Base-by-base conservation (phyloP, 2,113 vertebrate genomes). In the Prunella fulvescens region DNA sequence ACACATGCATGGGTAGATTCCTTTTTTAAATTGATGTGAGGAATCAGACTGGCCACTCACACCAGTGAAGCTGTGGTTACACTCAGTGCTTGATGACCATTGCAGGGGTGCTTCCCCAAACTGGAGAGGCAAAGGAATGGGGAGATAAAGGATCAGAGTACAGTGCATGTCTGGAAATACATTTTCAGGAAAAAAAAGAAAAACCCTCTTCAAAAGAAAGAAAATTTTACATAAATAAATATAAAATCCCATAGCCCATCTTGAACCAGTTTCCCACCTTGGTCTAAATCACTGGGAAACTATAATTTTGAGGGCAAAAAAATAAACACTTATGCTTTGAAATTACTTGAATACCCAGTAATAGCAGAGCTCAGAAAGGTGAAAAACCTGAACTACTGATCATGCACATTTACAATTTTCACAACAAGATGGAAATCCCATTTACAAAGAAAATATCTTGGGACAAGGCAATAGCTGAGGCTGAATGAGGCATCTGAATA, bases 401-500 rank as follows among this genome's bases (percentile, higher is more conserved):
- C n/a, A 37, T 5, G 28, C 28, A 67, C 56, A 57, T 90, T 86
- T 96, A 88, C 39, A 83, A 48, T 92, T 92, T 85, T 67, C 82
- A 58, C 65, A 88, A 90, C 44, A 86, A 85, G 79, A 74, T 70
- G 74, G 92, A 93, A 95, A 94, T 71, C 12, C 56, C 64, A 93
- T 92, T 82, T 93, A 71, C 28, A 88, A 85, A 91, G 78, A 58
- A 95, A 90, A 56, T 40, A 10, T 35, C 90, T n/a, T 70, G 92
- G 93, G 92, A 93, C 62, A 26, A 87, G 37, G 86, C 58, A 92
- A 95, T 31, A 79, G 64, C 51, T 71, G 61, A 77, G 40, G 54
- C 57, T 70, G 58, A 58, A 88, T 37, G 44, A 95, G 39, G 85
- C 64, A 95, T 71, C 90, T 94, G 93, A 95, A 93, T 90, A 96